Conservation (phyloP, 1,140 invertebrate genomes). For the Anoplolepis gracilipes region DNA sequence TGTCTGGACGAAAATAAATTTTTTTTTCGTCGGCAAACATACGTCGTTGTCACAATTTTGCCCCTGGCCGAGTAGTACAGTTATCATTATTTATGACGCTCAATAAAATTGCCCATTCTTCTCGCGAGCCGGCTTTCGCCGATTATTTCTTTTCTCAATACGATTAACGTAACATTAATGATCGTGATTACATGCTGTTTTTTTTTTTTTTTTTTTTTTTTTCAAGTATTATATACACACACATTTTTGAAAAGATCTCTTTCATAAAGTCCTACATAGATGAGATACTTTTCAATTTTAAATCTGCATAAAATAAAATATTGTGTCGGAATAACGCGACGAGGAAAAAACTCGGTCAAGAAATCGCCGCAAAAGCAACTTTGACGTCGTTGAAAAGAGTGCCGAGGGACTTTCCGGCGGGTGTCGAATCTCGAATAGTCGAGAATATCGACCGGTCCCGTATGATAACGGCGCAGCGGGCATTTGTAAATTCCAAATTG, state of each 20-base stretch:
- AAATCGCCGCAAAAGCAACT: background rate
- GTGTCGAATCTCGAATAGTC: constrained; percentile 49
- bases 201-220: no score
- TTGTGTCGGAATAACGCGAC: background rate
- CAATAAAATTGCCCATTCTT: background rate
- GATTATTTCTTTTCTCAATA: background rate
- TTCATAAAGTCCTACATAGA: background rate
- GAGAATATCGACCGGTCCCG: constrained; percentile 69
- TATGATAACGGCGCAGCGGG: constrained; percentile 69
- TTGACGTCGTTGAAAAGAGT: background rate
- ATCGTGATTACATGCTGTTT: background rate
- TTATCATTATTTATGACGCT: constrained; percentile 30
- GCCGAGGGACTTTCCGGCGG: background rate
- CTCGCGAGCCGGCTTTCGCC: background rate
- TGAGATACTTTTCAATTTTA: background rate
- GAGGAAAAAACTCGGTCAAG: background rate
- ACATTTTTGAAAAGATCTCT: no score
- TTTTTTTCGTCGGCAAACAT: background rate
- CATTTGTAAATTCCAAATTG: constrained; percentile 56
- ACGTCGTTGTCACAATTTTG: constrained; percentile 21
- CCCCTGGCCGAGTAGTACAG: background rate
- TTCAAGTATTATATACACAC: no score
- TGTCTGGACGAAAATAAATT: constrained; percentile 32
- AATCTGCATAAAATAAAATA: background rate
- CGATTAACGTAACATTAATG: constrained; percentile 23